These are phyloP conservation scores for Aspidoscelis tigris DNA, from an alignment of 2,113 vertebrate genomes.

Conservation along the genomic window DNA sequence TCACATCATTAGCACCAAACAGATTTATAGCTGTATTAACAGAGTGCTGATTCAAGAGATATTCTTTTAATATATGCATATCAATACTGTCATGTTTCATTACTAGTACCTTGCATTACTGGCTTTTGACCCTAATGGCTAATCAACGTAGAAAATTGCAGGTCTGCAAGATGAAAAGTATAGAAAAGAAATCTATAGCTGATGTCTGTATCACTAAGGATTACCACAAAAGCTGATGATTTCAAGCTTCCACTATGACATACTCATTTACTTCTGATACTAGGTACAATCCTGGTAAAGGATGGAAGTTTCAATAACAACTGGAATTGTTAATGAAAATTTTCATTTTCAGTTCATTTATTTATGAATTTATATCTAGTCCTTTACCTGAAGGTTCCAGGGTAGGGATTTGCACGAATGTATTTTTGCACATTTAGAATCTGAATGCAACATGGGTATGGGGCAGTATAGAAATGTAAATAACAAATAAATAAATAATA, in stretches of 20 bases:
- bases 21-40: constrained; percentile 32
- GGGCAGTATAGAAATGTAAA: too few species aligned
- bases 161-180: constrained; percentile 31
- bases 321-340: too few species aligned
- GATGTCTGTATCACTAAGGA: not conserved
- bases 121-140: constrained; percentile 27
- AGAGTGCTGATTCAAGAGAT: constrained; percentile 34
- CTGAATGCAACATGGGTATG: too few species aligned
- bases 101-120: constrained; percentile 28
- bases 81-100: constrained; percentile 45
- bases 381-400: too few species aligned
- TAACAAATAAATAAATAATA: too few species aligned
- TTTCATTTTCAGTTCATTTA: too few species aligned
- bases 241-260: constrained; percentile 4
- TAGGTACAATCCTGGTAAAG: not conserved
- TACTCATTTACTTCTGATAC: constrained; percentile 15
- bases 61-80: constrained; percentile 33
- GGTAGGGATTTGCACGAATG: too few species aligned
- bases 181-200: constrained; percentile 28
- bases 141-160: constrained; percentile 36
- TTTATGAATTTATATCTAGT: too few species aligned
- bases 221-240: constrained; percentile 19
- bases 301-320: not conserved
- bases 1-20: not conserved
- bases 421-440: too few species aligned